phyloP scores from a whole-genome alignment of 2,113 vertebrate species.

The Heloderma charlesbogerti region DNA sequence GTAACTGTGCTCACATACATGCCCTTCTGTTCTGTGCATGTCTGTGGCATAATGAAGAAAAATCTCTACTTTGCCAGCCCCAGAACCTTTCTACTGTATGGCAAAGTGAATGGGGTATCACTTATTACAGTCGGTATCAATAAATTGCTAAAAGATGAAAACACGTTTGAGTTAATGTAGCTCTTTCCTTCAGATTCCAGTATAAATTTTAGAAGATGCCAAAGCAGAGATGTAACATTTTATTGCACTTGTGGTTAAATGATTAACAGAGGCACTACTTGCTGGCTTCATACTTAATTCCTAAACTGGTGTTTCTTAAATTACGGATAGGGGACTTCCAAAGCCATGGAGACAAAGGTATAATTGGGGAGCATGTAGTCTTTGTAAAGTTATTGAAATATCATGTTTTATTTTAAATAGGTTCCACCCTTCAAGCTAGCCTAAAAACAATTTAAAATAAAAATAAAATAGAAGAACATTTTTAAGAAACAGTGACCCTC shows the following conservation, averaged over 20 bases:
- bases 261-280: background rate
- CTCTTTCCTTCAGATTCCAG: background rate
- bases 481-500: background rate
- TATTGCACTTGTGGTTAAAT: background rate
- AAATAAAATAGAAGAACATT: no score
- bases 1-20: background rate
- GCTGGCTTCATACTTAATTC: background rate
- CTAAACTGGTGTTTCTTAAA: background rate
- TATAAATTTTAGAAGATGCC: background rate
- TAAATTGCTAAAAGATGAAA: background rate
- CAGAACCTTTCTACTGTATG: background rate
- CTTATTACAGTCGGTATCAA: background rate
- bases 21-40: background rate
- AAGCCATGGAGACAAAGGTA: background rate
- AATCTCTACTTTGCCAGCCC: background rate
- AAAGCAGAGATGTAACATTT: background rate
- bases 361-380: background rate
- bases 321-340: background rate
- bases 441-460: no score
- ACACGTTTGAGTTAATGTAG: background rate
- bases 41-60: background rate
- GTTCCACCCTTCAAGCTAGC: no score
- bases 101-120: background rate
- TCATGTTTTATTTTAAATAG: background rate
- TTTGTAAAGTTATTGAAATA: background rate